Base-by-base conservation (phyloP, 2,888 invertebrate species). In the Deilephila porcellus region DNA sequence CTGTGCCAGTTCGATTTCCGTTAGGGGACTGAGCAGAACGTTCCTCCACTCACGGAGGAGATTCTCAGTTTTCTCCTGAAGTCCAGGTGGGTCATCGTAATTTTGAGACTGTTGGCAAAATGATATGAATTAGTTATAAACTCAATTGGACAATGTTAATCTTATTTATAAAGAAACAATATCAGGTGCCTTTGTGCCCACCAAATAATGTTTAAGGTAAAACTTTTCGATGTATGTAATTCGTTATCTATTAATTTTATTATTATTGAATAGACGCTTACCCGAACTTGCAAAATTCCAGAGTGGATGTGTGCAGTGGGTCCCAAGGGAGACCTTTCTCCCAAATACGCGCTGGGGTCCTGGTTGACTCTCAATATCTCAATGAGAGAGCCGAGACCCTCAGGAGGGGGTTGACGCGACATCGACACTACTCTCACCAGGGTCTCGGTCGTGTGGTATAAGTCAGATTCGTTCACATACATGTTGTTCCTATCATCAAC, bases 41-140 rank as follows among this genome's bases (percentile, higher is more conserved):
- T 96, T 96, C 20, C 99, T 98, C 99, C 99, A 99, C 86, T 99
- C 99, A 32, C 99, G 96, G 56, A 99, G 95, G 17, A 99, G 95
- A 82, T 96, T 98, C 90, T 99, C 99, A 0, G 99, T 99, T 90
- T 99, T 99, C 86, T 99, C 99, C 83, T 98, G 97, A 63, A 99
- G 95, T 32, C 98, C 99, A 0, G 98, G 98, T 3, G 99, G 99
- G 92, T 99, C 99, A 83, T 97, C 98, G 83, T 98, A 98, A 75
- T 98, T 96, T 53, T 98, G 97, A 0, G 90, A 86, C 91, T 91
- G 78, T 17, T 4, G 45, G 59, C 20, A 59, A 17, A 60, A 37
- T 7, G 4, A n/a, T 64, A 37, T 34, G 20, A 37, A 63, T 25
- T 25, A 20, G 25, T 11, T 45, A n/a, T 45, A 3, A 3, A 45